These are phyloP conservation scores for Xiphias gladius DNA, from an alignment of 2,113 vertebrate species.

Conservation along the genomic window DNA sequence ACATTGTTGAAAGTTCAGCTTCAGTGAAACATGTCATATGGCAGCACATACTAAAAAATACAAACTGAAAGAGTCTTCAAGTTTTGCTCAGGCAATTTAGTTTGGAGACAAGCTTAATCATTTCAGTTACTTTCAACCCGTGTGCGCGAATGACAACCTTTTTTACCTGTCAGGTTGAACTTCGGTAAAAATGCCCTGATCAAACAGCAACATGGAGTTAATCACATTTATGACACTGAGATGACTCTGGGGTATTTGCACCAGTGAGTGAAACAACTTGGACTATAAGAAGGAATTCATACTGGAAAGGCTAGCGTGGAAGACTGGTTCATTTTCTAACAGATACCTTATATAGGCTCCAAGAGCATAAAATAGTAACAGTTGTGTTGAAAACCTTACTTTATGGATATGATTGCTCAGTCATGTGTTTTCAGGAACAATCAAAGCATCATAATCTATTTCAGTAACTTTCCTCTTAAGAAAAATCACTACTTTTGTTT, in stretches of 20 bases:
- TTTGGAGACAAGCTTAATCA: neutral
- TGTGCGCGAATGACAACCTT: constrained; percentile 14
- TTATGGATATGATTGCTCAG: neutral
- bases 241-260: constrained; percentile 61
- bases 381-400: neutral
- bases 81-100: neutral
- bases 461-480: neutral
- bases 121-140: neutral
- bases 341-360: neutral
- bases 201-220: constrained; percentile 42
- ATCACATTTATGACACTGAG: constrained; percentile 59
- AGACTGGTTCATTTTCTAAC: neutral
- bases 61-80: neutral
- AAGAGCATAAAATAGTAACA: neutral
- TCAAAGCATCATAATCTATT: neutral
- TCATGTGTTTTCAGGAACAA: neutral
- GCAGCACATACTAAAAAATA: neutral
- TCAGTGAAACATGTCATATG: neutral
- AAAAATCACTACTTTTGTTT: neutral
- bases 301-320: neutral
- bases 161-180: constrained; percentile 43
- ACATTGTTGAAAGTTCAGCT: neutral
- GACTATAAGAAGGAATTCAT: neutral
- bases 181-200: constrained; percentile 50
- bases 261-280: neutral